Conservation (phyloP, 2,888 invertebrate genomes). For the Tillus elongatus region DNA sequence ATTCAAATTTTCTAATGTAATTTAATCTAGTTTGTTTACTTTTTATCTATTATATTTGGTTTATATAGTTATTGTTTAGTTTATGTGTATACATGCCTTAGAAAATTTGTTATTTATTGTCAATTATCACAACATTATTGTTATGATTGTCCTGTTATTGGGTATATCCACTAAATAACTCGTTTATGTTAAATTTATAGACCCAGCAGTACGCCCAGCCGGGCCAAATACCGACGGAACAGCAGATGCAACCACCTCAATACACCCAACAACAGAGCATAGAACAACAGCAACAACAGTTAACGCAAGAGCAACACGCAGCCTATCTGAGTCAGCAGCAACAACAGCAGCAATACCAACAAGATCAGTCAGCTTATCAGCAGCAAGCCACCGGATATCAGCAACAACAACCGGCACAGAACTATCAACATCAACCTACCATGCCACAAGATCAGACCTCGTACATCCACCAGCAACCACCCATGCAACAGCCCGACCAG, state of each 20-base stretch:
- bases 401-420: slow-evolving; percentile 12
- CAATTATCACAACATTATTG: too few relatives aligned
- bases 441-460: slow-evolving; percentile 11
- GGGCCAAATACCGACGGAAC: slow-evolving; percentile 16
- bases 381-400: slow-evolving; percentile 11
- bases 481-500: too few relatives aligned
- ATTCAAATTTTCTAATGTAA: too few relatives aligned
- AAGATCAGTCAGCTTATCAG: slow-evolving; percentile 12
- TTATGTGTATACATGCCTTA: too few relatives aligned
- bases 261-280: slow-evolving; percentile 23
- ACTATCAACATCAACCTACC: slow-evolving; percentile 13
- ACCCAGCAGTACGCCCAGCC: slow-evolving; percentile 18
- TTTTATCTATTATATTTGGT: too few relatives aligned
- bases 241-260: slow-evolving; percentile 20
- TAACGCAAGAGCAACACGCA: slow-evolving; percentile 23
- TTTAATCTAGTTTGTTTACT: too few relatives aligned
- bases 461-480: slow-evolving; percentile 16
- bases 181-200: too few relatives aligned
- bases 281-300: slow-evolving; percentile 19
- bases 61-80: too few relatives aligned
- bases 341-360: slow-evolving; percentile 19
- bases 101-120: too few relatives aligned
- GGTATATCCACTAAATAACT: too few relatives aligned
- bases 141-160: too few relatives aligned
- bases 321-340: slow-evolving; percentile 14